These are phyloP conservation scores for Adelphocoris suturalis DNA, from an alignment of 2,888 invertebrate species.

Conservation along the genomic window DNA sequence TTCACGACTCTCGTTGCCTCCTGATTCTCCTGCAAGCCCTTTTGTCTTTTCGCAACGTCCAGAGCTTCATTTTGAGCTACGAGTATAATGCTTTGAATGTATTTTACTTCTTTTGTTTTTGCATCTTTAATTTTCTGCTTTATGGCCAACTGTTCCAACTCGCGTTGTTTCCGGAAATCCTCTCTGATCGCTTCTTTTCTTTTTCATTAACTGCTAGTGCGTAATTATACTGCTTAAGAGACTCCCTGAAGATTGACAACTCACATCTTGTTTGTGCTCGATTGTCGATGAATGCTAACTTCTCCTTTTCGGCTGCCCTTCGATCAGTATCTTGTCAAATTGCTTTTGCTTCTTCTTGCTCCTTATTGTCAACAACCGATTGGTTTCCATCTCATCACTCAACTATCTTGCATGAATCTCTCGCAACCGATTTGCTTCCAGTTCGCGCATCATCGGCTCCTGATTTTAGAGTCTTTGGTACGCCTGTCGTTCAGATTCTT, in stretches of 20 bases:
- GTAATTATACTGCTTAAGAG: slow-evolving; percentile 49
- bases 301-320: not conserved
- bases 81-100: not conserved
- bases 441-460: not conserved
- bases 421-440: not conserved
- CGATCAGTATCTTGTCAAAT: slow-evolving; percentile 48
- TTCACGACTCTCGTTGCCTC: not conserved
- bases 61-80: slow-evolving; percentile 1
- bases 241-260: slow-evolving; percentile 22
- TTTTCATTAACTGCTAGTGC: not conserved
- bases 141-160: not conserved
- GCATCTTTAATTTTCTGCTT: not conserved
- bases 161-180: not conserved
- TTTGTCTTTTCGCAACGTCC: not conserved
- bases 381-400: slow-evolving; percentile 32
- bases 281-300: slow-evolving; percentile 51
- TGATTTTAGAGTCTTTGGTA: not conserved
- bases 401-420: not conserved
- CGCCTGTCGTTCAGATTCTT: slow-evolving; percentile 20
- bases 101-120: not conserved
- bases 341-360: not conserved
- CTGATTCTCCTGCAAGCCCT: not conserved
- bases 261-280: slow-evolving; percentile 43
- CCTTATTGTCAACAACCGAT: slow-evolving; percentile 23
- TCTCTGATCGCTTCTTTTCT: not conserved